These are phyloP conservation scores for Nesoenas mayeri DNA, from an alignment of 2,113 vertebrate species.

Conservation along the genomic window DNA sequence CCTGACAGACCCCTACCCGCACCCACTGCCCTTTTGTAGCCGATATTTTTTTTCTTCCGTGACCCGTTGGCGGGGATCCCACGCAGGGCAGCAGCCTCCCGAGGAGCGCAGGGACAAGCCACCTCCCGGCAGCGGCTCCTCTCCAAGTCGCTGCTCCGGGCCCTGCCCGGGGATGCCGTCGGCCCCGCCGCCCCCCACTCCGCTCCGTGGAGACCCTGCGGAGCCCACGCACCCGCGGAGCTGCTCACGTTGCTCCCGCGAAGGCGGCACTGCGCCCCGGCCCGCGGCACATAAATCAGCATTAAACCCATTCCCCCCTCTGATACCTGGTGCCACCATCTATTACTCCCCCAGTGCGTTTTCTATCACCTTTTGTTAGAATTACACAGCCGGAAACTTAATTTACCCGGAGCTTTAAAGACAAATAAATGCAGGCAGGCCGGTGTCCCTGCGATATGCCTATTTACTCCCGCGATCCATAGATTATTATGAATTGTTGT, in stretches of 20 bases:
- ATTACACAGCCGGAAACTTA: constrained; percentile 44
- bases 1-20: background rate
- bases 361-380: constrained; percentile 56
- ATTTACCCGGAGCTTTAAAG: constrained; percentile 41
- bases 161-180: background rate
- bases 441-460: background rate
- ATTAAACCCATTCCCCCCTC: constrained; percentile 18
- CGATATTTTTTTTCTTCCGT: background rate
- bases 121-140: background rate
- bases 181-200: too few species aligned
- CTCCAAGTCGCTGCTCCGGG: background rate
- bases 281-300: background rate
- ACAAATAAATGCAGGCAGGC: constrained; percentile 41
- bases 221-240: background rate
- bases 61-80: too few species aligned
- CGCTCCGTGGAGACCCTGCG: background rate
- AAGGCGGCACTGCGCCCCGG: background rate
- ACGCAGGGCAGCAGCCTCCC: background rate
- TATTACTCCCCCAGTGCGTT: constrained; percentile 20
- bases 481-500: constrained; percentile 42
- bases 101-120: background rate
- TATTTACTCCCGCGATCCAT: background rate
- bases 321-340: constrained; percentile 11
- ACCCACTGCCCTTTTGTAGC: background rate
- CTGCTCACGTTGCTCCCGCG: background rate